Conservation (phyloP, 2,113 vertebrate species). For the Colaptes auratus region DNA sequence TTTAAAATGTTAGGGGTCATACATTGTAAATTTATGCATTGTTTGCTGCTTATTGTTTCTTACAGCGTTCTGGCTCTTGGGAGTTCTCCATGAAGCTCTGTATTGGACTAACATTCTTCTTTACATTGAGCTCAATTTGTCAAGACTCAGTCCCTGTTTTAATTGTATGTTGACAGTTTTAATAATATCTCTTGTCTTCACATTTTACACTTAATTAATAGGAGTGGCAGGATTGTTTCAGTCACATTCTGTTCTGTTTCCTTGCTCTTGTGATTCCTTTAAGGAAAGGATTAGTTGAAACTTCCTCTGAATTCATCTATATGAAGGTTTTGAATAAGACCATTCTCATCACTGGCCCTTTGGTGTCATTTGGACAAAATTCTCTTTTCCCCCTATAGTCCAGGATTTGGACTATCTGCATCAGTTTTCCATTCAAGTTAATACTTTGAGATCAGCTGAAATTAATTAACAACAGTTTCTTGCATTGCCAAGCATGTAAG, state of each 20-base stretch:
- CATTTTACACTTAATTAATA: constrained; percentile 20
- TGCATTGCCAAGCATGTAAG: not conserved
- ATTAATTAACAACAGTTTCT: not conserved
- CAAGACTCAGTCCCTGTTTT: not conserved
- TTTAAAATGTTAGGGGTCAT: not conserved
- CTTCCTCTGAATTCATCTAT: not conserved
- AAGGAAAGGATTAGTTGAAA: not conserved
- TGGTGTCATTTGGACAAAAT: constrained; percentile 18
- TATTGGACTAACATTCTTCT: not conserved
- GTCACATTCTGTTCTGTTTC: not conserved
- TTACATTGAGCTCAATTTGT: not conserved
- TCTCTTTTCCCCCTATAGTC: not conserved
- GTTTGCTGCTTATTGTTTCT: not conserved
- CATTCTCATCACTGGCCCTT: not conserved
- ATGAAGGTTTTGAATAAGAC: not conserved
- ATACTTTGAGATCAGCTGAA: not conserved
- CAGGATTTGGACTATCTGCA: not conserved
- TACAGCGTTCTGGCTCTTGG: not conserved
- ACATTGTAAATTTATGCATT: not conserved
- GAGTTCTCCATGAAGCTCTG: not conserved
- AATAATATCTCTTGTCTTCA: constrained; percentile 5
- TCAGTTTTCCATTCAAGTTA: not conserved
- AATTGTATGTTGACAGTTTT: not conserved
- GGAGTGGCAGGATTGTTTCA: not conserved
- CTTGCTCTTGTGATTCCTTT: not conserved